Conservation (phyloP, 2,797 vertebrate species). For the Sylvia borin region DNA sequence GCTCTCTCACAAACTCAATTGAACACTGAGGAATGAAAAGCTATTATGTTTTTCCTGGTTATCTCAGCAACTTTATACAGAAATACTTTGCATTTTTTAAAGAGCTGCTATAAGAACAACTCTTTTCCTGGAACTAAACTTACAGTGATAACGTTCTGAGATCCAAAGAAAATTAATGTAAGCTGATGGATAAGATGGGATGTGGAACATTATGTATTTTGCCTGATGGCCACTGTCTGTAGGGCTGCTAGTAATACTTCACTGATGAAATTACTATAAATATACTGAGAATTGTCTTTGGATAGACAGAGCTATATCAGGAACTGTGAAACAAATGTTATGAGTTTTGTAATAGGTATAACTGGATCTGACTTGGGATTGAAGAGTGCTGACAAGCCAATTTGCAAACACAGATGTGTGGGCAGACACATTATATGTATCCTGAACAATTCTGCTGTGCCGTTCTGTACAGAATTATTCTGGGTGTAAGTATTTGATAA, state of each 20-base stretch:
- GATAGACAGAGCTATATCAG: not conserved
- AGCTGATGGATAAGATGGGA: not conserved
- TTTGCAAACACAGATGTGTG: constrained; percentile 20
- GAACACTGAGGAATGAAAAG: not conserved
- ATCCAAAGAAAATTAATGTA: not conserved
- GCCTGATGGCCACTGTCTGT: not conserved
- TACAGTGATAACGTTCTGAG: not conserved
- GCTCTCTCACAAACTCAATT: not conserved
- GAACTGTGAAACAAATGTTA: constrained; percentile 9
- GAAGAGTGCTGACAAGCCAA: constrained; percentile 19
- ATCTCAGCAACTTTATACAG: not conserved
- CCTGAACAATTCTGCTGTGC: not conserved
- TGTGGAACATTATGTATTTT: not conserved
- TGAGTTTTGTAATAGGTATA: not conserved
- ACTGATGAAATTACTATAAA: not conserved
- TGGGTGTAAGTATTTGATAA: not conserved
- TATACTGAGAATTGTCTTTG: not conserved
- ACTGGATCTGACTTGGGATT: not conserved
- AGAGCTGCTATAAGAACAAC: not conserved
- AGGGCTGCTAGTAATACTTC: not conserved
- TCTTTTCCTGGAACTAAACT: not conserved
- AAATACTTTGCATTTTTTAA: not conserved
- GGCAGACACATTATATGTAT: not conserved
- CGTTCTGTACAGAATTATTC: not conserved
- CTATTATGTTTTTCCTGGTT: not conserved